These are phyloP conservation scores for Nipponacmea schrenckii DNA, from an alignment of 2,888 invertebrate genomes.

Conservation along the genomic window DNA sequence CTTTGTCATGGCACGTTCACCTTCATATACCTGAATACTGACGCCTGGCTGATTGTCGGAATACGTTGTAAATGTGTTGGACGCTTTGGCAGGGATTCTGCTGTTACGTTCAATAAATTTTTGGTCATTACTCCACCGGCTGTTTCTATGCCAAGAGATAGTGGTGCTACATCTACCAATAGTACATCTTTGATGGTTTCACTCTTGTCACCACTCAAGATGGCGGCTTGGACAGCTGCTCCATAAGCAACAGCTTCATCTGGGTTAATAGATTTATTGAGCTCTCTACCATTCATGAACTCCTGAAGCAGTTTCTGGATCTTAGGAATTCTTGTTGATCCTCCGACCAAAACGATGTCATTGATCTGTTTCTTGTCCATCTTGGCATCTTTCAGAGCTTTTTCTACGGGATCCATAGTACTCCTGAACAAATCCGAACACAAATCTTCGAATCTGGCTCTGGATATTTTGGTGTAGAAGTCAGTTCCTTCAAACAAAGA, in stretches of 20 bases:
- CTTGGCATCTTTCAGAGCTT: constrained; percentile 92
- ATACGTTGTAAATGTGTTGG: constrained; percentile 82
- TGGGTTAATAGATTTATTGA: constrained; percentile 90
- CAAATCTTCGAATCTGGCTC: constrained; percentile 94
- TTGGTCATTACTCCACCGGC: constrained; percentile 61
- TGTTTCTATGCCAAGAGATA: constrained; percentile 73
- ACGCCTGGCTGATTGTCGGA: constrained; percentile 81
- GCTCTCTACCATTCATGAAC: constrained; percentile 77
- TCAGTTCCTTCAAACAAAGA: constrained; percentile 92
- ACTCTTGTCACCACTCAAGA: constrained; percentile 79
- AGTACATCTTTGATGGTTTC: constrained; percentile 83
- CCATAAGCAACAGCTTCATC: constrained; percentile 92
- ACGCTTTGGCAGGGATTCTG: constrained; percentile 64
- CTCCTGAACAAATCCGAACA: constrained; percentile 93
- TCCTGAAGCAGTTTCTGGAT: constrained; percentile 90
- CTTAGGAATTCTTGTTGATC: constrained; percentile 95
- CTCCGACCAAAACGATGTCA: constrained; percentile 79
- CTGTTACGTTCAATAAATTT: constrained; percentile 53
- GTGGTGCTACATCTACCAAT: constrained; percentile 74
- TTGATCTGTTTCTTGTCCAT: constrained; percentile 83
- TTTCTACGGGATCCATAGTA: constrained; percentile 95
- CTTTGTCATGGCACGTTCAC: constrained; percentile 93
- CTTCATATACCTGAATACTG: constrained; percentile 79
- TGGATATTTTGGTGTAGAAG: constrained; percentile 91
- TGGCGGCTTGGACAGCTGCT: constrained; percentile 61